These are phyloP conservation scores for Gonatopus flavifemur DNA, from an alignment of 1,140 invertebrate genomes.

Conservation along the genomic window DNA sequence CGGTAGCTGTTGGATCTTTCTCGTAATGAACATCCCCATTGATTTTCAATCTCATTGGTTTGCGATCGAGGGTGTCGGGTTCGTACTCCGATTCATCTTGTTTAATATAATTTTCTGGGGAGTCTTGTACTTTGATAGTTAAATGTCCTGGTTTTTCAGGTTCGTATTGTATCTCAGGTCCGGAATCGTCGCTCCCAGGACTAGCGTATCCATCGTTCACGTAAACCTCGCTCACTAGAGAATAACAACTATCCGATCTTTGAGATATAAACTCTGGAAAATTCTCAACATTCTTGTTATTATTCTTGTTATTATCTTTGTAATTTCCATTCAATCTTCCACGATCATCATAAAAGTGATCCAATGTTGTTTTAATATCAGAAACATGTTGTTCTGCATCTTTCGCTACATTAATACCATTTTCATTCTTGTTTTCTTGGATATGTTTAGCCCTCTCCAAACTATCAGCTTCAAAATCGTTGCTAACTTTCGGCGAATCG, in stretches of 20 bases:
- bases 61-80: slow-evolving; percentile 81
- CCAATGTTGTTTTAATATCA: slow-evolving; percentile 67
- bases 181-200: slow-evolving; percentile 66
- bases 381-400: slow-evolving; percentile 66
- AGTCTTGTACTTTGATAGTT: slow-evolving; percentile 78
- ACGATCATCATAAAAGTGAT: slow-evolving; percentile 76
- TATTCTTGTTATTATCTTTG: slow-evolving; percentile 62
- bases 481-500: slow-evolving; percentile 7
- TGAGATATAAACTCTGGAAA: slow-evolving; percentile 59
- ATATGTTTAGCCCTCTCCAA: slow-evolving; percentile 65
- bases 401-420: too few relatives aligned
- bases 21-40: slow-evolving; percentile 47
- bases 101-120: slow-evolving; percentile 68
- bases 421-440: slow-evolving; percentile 68
- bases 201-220: slow-evolving; percentile 76
- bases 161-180: slow-evolving; percentile 61
- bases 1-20: slow-evolving; percentile 39
- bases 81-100: slow-evolving; percentile 78
- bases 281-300: slow-evolving; percentile 56
- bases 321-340: slow-evolving; percentile 76
- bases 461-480: slow-evolving; percentile 77
- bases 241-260: slow-evolving; percentile 62
- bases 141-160: slow-evolving; percentile 69
- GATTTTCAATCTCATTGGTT: slow-evolving; percentile 67
- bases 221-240: slow-evolving; percentile 75